Evolutionary conservation across 1,140 invertebrate genomes (phyloP), one percentile per base, ranked within the genome.

Genomic region (Hyphantria cunea): DNA sequence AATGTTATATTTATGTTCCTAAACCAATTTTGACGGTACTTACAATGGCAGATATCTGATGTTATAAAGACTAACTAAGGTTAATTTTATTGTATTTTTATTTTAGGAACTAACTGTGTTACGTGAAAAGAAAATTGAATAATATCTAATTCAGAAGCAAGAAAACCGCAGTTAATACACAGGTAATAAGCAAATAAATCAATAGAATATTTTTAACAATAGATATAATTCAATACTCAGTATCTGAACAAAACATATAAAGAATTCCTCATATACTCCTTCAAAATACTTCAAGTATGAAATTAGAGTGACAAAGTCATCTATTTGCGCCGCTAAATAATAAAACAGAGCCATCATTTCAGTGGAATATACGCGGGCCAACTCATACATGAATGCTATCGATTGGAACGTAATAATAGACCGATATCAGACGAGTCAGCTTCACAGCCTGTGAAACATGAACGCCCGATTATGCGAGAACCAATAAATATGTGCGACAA

Each of bases 321-420:
- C 13, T 33, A 52, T 10, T 52, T 52, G 15, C 42, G 52, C 32
- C 39, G 25, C 25, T 39, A 34, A 54, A 54, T 32, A 54, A 54
- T 47, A 56, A 47, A 56, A 47, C 32, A 45, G 53, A 56, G 33
- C 15, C 12, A 32, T 34, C 32, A 45, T 56, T 32, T 31, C 12
- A 12, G 31, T 14, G 44, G 32, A 31, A 32, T 55, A 33, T 34
- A 45, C 12, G 14, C 13, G 53, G 39, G 17, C 53, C 44, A 31
- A 12, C 31, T 13, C 31, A 56, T 45, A 56, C 53, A 45, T 45
- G 42, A 55, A 41, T 53, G n/a, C 51, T 56, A 56, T 56, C 53
- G 53, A 47, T 47, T 56, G 42, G 53, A 7, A 33, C 53, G 33
- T 47, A 56, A 56, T 56, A 56, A 56, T 56, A 56, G 53, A 56